These are phyloP conservation scores for Vicugna pacos DNA, from an alignment of 2,113 vertebrate species.

Conservation along the genomic window DNA sequence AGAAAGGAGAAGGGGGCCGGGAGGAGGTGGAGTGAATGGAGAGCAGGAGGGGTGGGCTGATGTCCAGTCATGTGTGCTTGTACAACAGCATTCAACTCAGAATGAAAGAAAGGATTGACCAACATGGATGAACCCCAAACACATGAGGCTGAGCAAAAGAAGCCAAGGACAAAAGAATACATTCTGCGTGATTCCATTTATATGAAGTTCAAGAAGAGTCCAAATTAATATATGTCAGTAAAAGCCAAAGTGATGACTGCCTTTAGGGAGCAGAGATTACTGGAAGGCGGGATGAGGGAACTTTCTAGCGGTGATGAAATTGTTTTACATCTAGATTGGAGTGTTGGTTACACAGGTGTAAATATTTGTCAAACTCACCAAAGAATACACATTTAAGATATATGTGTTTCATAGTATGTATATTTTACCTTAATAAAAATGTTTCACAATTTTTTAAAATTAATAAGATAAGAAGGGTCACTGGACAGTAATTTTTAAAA, in stretches of 20 bases:
- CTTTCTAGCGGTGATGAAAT: neutral
- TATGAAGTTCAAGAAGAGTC: neutral
- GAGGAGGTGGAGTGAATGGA: neutral
- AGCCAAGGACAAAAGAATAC: neutral
- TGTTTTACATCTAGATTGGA: neutral
- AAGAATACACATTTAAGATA: neutral
- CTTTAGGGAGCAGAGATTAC: neutral
- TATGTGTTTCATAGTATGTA: neutral
- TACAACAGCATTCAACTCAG: neutral
- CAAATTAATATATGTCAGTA: neutral
- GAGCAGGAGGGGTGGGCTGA: neutral
- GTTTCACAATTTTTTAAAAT: neutral
- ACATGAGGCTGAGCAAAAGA: neutral
- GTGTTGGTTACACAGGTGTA: neutral
- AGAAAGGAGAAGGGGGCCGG: neutral
- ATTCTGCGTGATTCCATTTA: neutral
- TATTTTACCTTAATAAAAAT: slow-evolving; percentile 18
- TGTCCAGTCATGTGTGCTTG: neutral
- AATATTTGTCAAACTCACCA: neutral
- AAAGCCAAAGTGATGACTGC: neutral
- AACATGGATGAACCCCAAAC: neutral
- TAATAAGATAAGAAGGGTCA: neutral
- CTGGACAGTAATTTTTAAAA: neutral
- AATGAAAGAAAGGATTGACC: neutral
- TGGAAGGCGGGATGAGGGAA: neutral